Evolutionary conservation across 2,888 invertebrate genomes (phyloP).

Genomic region (Drosophila kanekoi): DNA sequence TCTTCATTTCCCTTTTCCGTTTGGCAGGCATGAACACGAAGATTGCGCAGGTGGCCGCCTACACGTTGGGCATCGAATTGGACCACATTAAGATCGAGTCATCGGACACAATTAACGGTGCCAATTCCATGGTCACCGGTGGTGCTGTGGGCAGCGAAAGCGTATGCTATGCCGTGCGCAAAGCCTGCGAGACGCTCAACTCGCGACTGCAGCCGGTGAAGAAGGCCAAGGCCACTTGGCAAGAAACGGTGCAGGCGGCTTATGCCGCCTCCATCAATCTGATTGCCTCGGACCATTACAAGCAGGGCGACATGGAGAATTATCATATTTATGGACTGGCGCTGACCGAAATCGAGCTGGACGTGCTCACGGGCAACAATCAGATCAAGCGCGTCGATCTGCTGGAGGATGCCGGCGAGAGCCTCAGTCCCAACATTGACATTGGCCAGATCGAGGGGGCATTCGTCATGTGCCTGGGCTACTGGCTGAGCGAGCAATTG

Average conservation of each 20-base stretch:
- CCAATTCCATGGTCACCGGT: slow-evolving; percentile 89
- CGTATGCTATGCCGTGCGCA: slow-evolving; percentile 87
- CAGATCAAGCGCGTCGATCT: slow-evolving; percentile 89
- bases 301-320: slow-evolving; percentile 85
- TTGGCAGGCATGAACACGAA: slow-evolving; percentile 86
- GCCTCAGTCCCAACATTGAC: slow-evolving; percentile 90
- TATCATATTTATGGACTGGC: slow-evolving; percentile 89
- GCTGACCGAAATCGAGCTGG: slow-evolving; percentile 90
- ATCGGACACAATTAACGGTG: slow-evolving; percentile 87
- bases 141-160: slow-evolving; percentile 91
- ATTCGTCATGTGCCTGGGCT: slow-evolving; percentile 91
- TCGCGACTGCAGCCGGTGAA: slow-evolving; percentile 87
- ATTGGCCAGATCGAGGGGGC: slow-evolving; percentile 92
- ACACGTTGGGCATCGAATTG: slow-evolving; percentile 89
- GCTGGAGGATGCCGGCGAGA: slow-evolving; percentile 90
- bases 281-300: slow-evolving; percentile 87
- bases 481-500: slow-evolving; percentile 91
- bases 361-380: slow-evolving; percentile 91
- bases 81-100: slow-evolving; percentile 87
- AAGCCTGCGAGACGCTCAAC: slow-evolving; percentile 88
- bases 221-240: slow-evolving; percentile 86
- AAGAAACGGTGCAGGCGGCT: slow-evolving; percentile 80
- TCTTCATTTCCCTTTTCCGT: no score
- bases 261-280: slow-evolving; percentile 85
- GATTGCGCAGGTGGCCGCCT: slow-evolving; percentile 91